Evolutionary conservation across 2,797 vertebrate species (phyloP).

Genomic region (Girardinus metallicus): DNA sequence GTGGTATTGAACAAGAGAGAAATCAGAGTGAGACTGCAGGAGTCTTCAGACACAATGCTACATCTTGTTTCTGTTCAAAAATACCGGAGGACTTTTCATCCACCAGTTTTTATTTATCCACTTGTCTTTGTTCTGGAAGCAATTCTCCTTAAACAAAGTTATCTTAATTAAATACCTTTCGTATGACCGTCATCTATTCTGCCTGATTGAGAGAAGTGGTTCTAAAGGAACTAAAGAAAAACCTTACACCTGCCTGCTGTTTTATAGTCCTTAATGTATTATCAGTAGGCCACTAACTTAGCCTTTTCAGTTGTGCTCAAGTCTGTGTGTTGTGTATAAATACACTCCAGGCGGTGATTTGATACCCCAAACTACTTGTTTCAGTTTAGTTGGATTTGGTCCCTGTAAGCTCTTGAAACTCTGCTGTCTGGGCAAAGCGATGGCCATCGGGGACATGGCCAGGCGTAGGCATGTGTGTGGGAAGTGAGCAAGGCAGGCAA

Average conservation of each 20-base stretch:
- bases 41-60: constrained; percentile 22
- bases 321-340: constrained; percentile 49
- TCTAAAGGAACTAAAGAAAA: constrained; percentile 35
- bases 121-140: constrained; percentile 33
- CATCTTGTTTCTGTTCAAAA: constrained; percentile 21
- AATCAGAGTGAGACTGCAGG: constrained; percentile 43
- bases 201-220: constrained; percentile 47
- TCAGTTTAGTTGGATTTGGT: constrained; percentile 27
- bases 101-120: constrained; percentile 12
- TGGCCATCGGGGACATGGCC: constrained; percentile 73
- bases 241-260: constrained; percentile 16
- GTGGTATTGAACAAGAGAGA: constrained; percentile 27
- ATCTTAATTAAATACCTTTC: constrained; percentile 37
- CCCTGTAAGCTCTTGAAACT: constrained; percentile 49
- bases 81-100: constrained; percentile 19
- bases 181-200: constrained; percentile 44
- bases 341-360: constrained; percentile 40
- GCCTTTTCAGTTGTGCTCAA: constrained; percentile 20
- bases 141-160: constrained; percentile 36
- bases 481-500: constrained; percentile 79
- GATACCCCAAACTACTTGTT: constrained; percentile 38
- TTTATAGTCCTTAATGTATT: constrained; percentile 31
- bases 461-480: constrained; percentile 66
- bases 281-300: constrained; percentile 30
- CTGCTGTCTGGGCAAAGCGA: constrained; percentile 82